These are phyloP conservation scores for Amphiprion percula DNA, from an alignment of 2,113 vertebrate species.

Conservation along the genomic window DNA sequence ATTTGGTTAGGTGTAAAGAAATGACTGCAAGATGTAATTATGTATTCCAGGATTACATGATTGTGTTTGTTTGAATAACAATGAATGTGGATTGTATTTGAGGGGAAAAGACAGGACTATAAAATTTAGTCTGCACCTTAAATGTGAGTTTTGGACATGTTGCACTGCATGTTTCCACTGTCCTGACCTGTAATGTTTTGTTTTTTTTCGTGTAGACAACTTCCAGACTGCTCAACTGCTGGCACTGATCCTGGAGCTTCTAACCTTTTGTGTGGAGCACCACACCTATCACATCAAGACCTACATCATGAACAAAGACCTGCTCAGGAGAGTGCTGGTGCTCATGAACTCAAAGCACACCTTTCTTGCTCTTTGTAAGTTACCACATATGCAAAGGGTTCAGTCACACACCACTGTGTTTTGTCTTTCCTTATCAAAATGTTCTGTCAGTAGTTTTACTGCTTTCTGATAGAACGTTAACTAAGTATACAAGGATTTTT, in stretches of 20 bases:
- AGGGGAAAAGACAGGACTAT: not conserved
- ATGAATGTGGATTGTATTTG: not conserved
- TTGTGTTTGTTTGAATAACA: not conserved
- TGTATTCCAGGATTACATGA: too few relatives aligned
- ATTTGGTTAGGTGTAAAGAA: too few relatives aligned
- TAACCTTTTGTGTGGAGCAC: conserved; percentile 98
- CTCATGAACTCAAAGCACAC: conserved; percentile 99
- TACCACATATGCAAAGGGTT: not conserved
- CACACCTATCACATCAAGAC: conserved; percentile 99
- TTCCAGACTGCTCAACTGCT: conserved; percentile 98
- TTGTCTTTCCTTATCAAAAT: not conserved
- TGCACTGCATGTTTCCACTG: not conserved
- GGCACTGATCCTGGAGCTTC: conserved; percentile 96
- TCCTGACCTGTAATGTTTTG: conserved; percentile 1
- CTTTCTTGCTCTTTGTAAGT: conserved; percentile 98
- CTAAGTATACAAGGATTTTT: not conserved
- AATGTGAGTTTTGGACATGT: not conserved
- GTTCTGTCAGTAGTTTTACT: not conserved
- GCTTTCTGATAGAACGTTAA: not conserved
- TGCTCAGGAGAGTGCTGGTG: conserved; percentile 95
- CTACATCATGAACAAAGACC: conserved; percentile 99
- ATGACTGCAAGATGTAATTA: too few relatives aligned
- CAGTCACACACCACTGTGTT: not conserved
- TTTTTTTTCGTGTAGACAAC: conserved; percentile 87
- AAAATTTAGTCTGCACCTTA: not conserved